Percentiles rank a stretch among this genome's conserved stretches.
These are phyloP conservation scores for Eudemis profundana DNA, from an alignment of 2,888 invertebrate genomes.

Conservation along the genomic window DNA sequence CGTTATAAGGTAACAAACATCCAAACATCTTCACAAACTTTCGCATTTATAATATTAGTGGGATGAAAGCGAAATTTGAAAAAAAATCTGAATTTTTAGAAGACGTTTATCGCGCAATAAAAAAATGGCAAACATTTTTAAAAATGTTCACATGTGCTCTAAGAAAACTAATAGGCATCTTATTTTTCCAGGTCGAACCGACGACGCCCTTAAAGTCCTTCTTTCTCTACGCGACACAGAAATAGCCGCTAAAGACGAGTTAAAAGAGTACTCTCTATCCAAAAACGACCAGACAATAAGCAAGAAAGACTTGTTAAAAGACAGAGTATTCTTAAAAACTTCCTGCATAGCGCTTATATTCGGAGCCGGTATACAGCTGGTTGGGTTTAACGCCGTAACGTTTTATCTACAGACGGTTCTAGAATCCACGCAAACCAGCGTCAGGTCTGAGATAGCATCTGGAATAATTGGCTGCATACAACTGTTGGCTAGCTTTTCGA, in stretches of 20 bases:
- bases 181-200: slow-evolving; percentile 45
- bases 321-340: slow-evolving; percentile 48
- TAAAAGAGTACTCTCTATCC: slow-evolving; percentile 43
- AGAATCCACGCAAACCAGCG: slow-evolving; percentile 53
- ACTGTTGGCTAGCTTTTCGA: slow-evolving; percentile 49
- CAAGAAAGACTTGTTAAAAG: slow-evolving; percentile 48
- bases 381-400: slow-evolving; percentile 51
- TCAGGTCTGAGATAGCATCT: slow-evolving; percentile 51
- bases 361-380: slow-evolving; percentile 43
- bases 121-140: no score
- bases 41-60: no score
- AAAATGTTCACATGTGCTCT: background rate
- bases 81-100: no score
- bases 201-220: slow-evolving; percentile 44
- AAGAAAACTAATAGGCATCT: background rate
- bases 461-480: slow-evolving; percentile 54
- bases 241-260: slow-evolving; percentile 44
- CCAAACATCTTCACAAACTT: no score
- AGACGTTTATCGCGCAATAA: no score
- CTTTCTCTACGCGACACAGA: slow-evolving; percentile 43
- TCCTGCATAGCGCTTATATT: slow-evolving; percentile 44
- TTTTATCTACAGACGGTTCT: slow-evolving; percentile 55
- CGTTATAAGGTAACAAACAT: no score
- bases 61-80: no score
- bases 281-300: slow-evolving; percentile 40